Conservation (phyloP, 2,888 invertebrate species). For the Sphecodes monilicornis region DNA sequence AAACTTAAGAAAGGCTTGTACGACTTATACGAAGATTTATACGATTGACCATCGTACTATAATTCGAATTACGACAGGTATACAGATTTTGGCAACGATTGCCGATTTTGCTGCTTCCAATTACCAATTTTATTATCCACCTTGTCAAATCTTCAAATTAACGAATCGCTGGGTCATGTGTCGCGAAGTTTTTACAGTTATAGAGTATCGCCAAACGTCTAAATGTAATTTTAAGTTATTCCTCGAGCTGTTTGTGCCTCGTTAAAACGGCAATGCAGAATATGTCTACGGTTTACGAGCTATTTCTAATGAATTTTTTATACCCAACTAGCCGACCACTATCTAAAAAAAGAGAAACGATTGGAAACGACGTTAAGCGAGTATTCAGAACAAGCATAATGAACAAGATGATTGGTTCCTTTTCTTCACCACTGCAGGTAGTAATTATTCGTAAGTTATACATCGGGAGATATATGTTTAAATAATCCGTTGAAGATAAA, state of each 20-base stretch:
- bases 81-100: not conserved
- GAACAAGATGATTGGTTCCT: not conserved
- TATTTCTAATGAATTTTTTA: slow-evolving; percentile 12
- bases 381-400: not conserved
- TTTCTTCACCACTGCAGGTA: too few relatives aligned
- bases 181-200: not conserved
- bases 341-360: not conserved
- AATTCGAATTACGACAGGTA: not conserved
- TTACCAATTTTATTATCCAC: not conserved
- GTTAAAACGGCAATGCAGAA: not conserved
- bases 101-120: not conserved
- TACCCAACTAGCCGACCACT: not conserved
- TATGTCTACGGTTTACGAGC: not conserved
- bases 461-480: too few relatives aligned
- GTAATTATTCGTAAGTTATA: too few relatives aligned
- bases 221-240: slow-evolving; percentile 3
- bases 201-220: not conserved
- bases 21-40: too few relatives aligned
- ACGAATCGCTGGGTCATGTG: not conserved
- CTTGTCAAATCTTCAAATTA: not conserved
- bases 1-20: not conserved
- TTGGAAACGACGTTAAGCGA: not conserved
- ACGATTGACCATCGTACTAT: not conserved
- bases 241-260: not conserved
- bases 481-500: too few relatives aligned